Evolutionary conservation across 2,888 invertebrate genomes (phyloP).

Genomic region (Arge pagana): DNA sequence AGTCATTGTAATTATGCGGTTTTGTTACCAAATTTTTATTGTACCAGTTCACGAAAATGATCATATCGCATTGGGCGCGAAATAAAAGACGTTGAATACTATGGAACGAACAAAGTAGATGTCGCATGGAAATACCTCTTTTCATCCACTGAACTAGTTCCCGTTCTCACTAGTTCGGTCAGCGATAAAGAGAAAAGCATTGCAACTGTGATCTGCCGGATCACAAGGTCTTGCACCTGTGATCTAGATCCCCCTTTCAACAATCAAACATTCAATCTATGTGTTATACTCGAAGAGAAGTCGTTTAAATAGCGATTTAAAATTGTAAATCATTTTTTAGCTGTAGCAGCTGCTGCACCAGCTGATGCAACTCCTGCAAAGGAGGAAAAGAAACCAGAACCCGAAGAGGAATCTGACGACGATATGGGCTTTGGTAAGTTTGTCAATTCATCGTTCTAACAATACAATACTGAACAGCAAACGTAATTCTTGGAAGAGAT

Average conservation of each 20-base stretch:
- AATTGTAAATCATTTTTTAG: neutral
- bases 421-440: constrained; percentile 90
- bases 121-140: too few species aligned
- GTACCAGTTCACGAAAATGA: too few species aligned
- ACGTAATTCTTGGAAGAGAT: neutral
- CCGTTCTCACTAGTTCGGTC: constrained; percentile 40
- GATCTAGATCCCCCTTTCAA: constrained; percentile 21
- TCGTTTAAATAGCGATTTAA: neutral
- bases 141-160: constrained; percentile 51
- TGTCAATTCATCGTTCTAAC: too few species aligned
- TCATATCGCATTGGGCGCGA: too few species aligned
- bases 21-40: too few species aligned
- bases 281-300: neutral
- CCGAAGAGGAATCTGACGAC: constrained; percentile 83
- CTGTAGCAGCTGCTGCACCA: constrained; percentile 65
- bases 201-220: constrained; percentile 37
- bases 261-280: neutral
- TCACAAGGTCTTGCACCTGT: constrained; percentile 26
- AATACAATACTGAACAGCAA: too few species aligned
- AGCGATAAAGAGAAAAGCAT: constrained; percentile 49
- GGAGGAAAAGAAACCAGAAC: constrained; percentile 79
- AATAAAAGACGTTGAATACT: too few species aligned
- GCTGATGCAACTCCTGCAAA: constrained; percentile 68
- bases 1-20: too few species aligned
- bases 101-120: too few species aligned